A percentile compares a stretch with the other conserved stretches of the same genome.
Conservation (phyloP, 1,140 invertebrate genomes). For the Argopecten irradians region DNA sequence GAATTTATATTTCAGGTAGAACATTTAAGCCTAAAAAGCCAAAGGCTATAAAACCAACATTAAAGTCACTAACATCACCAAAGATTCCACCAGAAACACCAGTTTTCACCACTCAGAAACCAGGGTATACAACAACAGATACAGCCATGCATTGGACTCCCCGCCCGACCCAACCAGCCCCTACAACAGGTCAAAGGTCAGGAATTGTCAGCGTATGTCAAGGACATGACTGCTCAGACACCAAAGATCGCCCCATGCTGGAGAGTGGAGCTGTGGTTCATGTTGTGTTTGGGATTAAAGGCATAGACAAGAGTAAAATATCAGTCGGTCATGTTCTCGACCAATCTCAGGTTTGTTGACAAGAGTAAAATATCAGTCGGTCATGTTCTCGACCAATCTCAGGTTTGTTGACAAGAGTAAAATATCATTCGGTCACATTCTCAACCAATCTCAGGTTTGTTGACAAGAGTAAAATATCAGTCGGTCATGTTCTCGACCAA, state of each 20-base stretch:
- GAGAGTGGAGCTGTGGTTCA: slow-evolving; percentile 70
- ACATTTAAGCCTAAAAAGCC: background rate
- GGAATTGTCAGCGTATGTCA: slow-evolving; percentile 55
- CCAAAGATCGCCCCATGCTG: slow-evolving; percentile 63
- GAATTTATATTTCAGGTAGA: background rate
- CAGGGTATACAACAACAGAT: background rate
- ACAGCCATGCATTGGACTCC: background rate
- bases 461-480: no score
- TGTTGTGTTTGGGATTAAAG: slow-evolving; percentile 69
- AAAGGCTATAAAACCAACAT: slow-evolving; percentile 20
- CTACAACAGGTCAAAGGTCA: background rate
- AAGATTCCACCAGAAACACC: background rate
- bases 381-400: no score
- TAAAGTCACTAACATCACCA: background rate
- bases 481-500: no score
- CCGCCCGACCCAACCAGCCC: background rate
- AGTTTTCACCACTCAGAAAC: background rate
- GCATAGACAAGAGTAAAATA: slow-evolving; percentile 50
- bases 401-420: no score
- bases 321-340: slow-evolving; percentile 63
- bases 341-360: slow-evolving; percentile 58
- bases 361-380: no score
- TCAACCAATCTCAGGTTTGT: no score
- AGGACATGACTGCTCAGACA: slow-evolving; percentile 58
- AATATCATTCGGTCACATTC: no score